A percentile compares a stretch with the other conserved stretches of the same genome.
phyloP scores from a whole-genome alignment of 2,113 vertebrate species.

The Morphnarchus princeps region DNA sequence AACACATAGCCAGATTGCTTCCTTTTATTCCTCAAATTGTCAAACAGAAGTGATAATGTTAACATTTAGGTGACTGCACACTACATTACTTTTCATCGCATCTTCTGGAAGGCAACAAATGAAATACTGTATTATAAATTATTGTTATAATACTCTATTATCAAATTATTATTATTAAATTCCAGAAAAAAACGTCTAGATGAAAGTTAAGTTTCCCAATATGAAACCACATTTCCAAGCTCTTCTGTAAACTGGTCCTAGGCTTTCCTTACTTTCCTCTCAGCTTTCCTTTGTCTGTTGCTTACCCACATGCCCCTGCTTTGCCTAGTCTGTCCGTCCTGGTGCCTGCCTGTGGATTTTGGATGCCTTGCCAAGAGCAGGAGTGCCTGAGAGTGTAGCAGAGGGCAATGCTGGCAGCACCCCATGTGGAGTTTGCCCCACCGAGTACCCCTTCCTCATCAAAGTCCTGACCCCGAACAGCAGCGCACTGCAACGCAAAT shows the following conservation, averaged over 20 bases:
- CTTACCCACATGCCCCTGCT: background rate
- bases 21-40: background rate
- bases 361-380: background rate
- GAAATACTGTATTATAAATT: background rate
- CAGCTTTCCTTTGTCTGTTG: background rate
- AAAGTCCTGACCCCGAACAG: background rate
- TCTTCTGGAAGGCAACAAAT: background rate
- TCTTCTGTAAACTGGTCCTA: background rate
- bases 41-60: background rate
- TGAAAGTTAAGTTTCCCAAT: background rate
- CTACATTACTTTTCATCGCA: background rate
- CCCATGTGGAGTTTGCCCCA: background rate
- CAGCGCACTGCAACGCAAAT: background rate
- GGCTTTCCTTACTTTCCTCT: background rate
- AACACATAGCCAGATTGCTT: background rate
- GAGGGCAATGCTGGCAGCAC: background rate
- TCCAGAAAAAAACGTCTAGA: background rate
- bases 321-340: background rate
- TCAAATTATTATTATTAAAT: background rate
- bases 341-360: background rate
- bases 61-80: background rate
- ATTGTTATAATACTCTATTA: background rate
- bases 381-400: accelerated
- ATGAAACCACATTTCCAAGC: background rate
- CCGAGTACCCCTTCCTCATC: background rate